These are phyloP conservation scores for Drosophila tani DNA, from an alignment of 1,140 invertebrate species.

Conservation along the genomic window DNA sequence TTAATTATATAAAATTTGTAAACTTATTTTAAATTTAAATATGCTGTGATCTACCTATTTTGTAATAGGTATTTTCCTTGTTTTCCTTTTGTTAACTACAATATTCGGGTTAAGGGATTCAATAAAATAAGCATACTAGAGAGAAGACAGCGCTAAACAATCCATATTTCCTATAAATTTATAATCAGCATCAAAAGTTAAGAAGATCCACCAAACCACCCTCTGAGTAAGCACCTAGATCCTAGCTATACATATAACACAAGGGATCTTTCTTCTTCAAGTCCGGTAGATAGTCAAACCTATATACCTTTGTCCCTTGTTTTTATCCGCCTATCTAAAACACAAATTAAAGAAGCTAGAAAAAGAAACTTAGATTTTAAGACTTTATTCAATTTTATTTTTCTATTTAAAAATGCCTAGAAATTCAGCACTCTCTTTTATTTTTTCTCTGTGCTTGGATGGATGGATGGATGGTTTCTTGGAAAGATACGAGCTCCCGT, in stretches of 20 bases:
- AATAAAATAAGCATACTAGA: too few relatives aligned
- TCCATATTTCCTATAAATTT: too few relatives aligned
- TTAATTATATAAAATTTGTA: not conserved
- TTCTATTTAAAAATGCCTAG: too few relatives aligned
- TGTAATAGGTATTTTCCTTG: too few relatives aligned
- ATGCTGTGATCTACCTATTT: not conserved
- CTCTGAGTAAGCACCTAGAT: not conserved
- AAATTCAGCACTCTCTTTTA: not conserved
- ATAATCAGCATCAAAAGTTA: not conserved
- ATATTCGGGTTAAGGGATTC: not conserved
- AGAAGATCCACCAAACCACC: not conserved
- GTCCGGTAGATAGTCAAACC: not conserved
- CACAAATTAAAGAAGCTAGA: too few relatives aligned
- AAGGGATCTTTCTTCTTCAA: too few relatives aligned
- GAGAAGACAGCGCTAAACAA: not conserved
- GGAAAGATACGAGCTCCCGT: constrained; percentile 48
- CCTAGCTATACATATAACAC: too few relatives aligned
- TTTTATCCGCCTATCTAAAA: too few relatives aligned
- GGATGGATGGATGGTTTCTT: constrained; percentile 35
- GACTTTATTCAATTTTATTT: not conserved
- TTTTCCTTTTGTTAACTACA: not conserved
- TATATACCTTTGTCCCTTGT: not conserved
- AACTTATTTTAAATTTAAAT: not conserved
- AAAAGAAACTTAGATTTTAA: too few relatives aligned
- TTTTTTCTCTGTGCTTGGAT: constrained; percentile 29